A percentile compares a stretch with the other conserved stretches of the same genome.
Evolutionary conservation across 2,888 invertebrate species (phyloP).

Genomic region (Drosophila cognata): DNA sequence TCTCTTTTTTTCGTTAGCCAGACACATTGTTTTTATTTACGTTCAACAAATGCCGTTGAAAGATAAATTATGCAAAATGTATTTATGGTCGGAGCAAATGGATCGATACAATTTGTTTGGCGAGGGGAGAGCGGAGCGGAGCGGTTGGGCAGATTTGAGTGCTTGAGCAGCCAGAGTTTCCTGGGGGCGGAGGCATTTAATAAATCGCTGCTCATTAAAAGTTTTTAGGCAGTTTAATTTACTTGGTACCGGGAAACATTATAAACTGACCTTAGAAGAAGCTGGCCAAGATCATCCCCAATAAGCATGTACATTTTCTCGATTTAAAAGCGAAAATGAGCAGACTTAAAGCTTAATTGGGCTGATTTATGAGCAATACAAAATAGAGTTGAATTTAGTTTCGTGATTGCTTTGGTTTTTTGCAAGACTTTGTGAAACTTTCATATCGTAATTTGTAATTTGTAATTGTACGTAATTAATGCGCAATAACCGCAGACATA

Average conservation of each 20-base stretch:
- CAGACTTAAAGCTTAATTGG: constrained; percentile 45
- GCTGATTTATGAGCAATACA: constrained; percentile 41
- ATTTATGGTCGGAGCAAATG: constrained; percentile 59
- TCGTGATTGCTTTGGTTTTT: constrained; percentile 1
- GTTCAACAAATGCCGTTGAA: constrained; percentile 56
- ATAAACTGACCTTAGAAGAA: constrained; percentile 15
- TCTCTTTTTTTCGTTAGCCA: constrained; percentile 4
- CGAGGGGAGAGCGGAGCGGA: not conserved
- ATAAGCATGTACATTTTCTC: constrained; percentile 4
- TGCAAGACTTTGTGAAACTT: constrained; percentile 54
- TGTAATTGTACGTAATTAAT: constrained; percentile 77
- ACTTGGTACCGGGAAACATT: constrained; percentile 21
- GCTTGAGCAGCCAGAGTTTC: not conserved
- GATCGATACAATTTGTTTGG: constrained; percentile 53
- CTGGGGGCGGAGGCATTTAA: constrained; percentile 45
- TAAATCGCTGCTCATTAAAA: constrained; percentile 71
- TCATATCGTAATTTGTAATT: constrained; percentile 61
- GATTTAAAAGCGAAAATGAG: constrained; percentile 5
- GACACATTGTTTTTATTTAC: constrained; percentile 44
- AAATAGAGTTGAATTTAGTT: constrained; percentile 11
- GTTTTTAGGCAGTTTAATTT: constrained; percentile 68
- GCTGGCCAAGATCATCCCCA: not conserved
- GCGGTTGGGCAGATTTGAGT: not conserved
- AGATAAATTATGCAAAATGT: constrained; percentile 72
- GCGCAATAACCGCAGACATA: constrained; percentile 51